Evolutionary conservation across 1,140 invertebrate genomes (phyloP).

Genomic region (Hestina assimilis): DNA sequence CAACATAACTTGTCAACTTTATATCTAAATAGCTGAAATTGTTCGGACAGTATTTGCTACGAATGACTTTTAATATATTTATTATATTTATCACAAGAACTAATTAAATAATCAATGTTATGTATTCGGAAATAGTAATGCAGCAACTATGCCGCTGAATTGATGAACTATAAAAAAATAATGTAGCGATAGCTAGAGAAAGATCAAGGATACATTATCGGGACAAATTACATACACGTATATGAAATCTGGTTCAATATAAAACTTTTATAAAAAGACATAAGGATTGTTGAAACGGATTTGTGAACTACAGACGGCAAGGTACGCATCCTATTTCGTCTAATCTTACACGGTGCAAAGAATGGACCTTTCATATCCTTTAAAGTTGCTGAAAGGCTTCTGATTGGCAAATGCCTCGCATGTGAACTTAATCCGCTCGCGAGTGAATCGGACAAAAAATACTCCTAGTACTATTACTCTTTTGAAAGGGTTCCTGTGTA

Average conservation of each 20-base stretch:
- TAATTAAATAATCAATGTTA: no score
- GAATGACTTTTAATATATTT: not conserved
- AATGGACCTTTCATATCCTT: conserved; percentile 40
- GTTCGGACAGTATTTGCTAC: not conserved
- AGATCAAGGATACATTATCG: no score
- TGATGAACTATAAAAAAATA: no score
- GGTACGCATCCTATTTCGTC: conserved; percentile 16
- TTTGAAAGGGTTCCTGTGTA: conserved; percentile 77
- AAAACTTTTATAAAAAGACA: no score
- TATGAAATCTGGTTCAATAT: no score
- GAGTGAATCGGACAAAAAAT: conserved; percentile 59
- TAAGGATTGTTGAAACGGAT: not conserved
- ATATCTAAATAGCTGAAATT: conserved; percentile 1
- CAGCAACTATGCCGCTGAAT: no score
- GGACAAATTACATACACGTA: no score
- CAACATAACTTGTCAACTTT: conserved; percentile 16
- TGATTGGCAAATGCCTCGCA: conserved; percentile 54
- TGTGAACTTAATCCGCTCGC: conserved; percentile 62
- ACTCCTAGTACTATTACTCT: conserved; percentile 57
- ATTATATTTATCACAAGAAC: no score
- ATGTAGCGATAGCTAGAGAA: no score
- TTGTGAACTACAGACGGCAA: not conserved
- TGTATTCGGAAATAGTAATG: no score
- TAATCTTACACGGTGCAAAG: conserved; percentile 21
- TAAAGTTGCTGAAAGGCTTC: conserved; percentile 62